Evolutionary conservation across 2,797 vertebrate genomes (phyloP).

Genomic region (Pangasius djambal): DNA sequence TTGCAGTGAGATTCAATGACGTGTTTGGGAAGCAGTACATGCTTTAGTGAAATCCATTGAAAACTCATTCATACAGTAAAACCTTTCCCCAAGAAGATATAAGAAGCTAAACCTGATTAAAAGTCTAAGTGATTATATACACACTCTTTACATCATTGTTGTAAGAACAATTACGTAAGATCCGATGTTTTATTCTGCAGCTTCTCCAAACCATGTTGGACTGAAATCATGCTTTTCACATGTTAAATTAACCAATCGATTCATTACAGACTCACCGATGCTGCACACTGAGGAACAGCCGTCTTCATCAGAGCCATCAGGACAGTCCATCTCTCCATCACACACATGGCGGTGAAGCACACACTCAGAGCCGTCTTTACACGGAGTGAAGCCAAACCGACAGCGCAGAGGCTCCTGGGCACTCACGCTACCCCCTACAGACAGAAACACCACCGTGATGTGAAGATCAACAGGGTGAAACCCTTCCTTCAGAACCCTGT

Average conservation of each 20-base stretch:
- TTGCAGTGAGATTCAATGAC: neutral
- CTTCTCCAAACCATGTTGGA: neutral
- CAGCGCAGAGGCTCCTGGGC: slow-evolving; percentile 58
- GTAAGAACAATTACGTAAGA: neutral
- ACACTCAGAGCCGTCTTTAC: slow-evolving; percentile 75
- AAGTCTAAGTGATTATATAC: neutral
- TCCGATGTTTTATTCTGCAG: neutral
- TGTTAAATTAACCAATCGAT: neutral
- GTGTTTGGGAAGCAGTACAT: neutral
- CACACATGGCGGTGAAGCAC: slow-evolving; percentile 78
- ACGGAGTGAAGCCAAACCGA: slow-evolving; percentile 67
- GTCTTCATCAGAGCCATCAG: slow-evolving; percentile 86
- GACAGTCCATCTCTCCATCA: slow-evolving; percentile 83
- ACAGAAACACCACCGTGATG: neutral
- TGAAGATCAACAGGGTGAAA: neutral
- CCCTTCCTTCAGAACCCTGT: neutral
- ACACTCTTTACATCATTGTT: neutral
- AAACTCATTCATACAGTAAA: neutral
- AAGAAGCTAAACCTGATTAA: neutral
- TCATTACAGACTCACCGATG: slow-evolving; percentile 58
- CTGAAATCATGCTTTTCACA: neutral
- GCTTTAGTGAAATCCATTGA: neutral
- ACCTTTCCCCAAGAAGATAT: neutral
- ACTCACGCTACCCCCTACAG: slow-evolving; percentile 39
- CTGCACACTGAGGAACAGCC: slow-evolving; percentile 69